Evolutionary conservation across 1,140 invertebrate genomes (phyloP).

Genomic region (Venustaconcha ellipsiformis): DNA sequence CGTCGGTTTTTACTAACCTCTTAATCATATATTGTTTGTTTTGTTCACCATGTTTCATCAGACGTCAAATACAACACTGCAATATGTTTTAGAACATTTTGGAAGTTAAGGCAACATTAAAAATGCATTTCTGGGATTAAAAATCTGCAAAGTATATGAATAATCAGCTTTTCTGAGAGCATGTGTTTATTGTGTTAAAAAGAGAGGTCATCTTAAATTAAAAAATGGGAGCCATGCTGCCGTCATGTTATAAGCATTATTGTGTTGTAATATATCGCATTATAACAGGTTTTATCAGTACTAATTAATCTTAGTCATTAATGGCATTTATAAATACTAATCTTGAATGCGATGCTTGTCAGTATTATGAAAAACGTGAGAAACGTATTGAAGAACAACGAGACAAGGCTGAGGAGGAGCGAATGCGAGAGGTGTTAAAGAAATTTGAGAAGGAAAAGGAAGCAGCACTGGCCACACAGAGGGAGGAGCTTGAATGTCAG

Average conservation of each 20-base stretch:
- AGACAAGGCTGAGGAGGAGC: constrained; percentile 61
- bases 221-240: no score
- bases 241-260: background rate
- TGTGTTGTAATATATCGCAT: background rate
- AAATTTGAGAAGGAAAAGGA: constrained; percentile 61
- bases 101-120: no score
- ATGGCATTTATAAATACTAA: background rate
- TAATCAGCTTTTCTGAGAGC: no score
- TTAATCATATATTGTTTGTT: background rate
- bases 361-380: constrained; percentile 63
- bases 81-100: no score
- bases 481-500: constrained; percentile 51
- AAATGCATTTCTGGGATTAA: no score
- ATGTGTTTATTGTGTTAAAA: no score
- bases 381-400: constrained; percentile 56
- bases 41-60: background rate
- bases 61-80: background rate
- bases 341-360: background rate
- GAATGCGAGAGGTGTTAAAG: constrained; percentile 57
- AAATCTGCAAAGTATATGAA: no score
- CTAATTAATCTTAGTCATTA: background rate
- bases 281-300: background rate
- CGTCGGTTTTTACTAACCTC: background rate
- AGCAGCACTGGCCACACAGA: constrained; percentile 56
- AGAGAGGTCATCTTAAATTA: no score